These are phyloP conservation scores for Urocyon cinereoargenteus DNA, from an alignment of 2,797 vertebrate genomes.

Conservation along the genomic window DNA sequence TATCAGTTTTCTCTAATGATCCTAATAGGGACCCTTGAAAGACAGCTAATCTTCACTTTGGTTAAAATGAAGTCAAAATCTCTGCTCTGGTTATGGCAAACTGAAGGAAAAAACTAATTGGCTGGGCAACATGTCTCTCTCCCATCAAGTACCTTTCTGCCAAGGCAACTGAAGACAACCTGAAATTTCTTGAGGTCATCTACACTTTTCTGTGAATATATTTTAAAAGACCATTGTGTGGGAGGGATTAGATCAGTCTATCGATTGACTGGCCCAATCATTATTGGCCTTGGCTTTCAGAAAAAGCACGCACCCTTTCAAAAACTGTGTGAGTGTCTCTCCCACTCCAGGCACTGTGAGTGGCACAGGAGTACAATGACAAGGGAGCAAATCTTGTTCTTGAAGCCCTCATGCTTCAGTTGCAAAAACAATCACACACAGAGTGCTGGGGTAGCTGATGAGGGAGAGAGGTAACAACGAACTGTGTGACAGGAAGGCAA, in stretches of 20 bases:
- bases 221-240: not conserved
- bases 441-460: not conserved
- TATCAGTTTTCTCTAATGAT: not conserved
- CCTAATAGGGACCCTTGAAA: not conserved
- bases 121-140: not conserved
- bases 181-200: not conserved
- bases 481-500: not conserved
- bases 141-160: not conserved
- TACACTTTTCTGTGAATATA: not conserved
- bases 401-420: not conserved
- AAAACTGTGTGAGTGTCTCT: not conserved
- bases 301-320: not conserved
- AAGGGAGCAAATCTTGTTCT: not conserved
- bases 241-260: not conserved
- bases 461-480: not conserved
- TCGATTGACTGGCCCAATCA: not conserved
- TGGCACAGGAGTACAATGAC: not conserved
- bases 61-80: not conserved
- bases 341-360: not conserved
- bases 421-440: not conserved
- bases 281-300: not conserved
- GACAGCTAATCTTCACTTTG: not conserved
- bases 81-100: not conserved
- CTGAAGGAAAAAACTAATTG: not conserved
- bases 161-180: not conserved